phyloP scores from a whole-genome alignment of 2,113 vertebrate species.

The Carollia perspicillata region DNA sequence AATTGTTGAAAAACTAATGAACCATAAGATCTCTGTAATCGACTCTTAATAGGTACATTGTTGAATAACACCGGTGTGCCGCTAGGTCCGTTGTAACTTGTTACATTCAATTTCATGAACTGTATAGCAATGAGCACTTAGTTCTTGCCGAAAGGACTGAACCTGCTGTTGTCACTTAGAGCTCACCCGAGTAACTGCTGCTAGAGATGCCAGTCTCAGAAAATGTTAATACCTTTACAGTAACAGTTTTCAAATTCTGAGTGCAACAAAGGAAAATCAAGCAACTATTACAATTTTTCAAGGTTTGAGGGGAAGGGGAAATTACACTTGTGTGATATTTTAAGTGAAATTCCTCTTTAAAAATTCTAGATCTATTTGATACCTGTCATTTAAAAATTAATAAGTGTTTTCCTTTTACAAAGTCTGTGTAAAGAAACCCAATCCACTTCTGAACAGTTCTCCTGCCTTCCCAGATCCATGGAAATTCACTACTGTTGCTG shows the following conservation, averaged over 20 bases:
- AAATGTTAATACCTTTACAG: conserved; percentile 32
- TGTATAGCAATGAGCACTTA: neutral
- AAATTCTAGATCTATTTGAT: conserved; percentile 53
- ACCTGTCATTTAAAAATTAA: conserved; percentile 68
- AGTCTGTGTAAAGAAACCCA: conserved; percentile 69
- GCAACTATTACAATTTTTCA: conserved; percentile 2
- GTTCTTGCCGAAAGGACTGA: neutral
- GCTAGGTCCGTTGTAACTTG: neutral
- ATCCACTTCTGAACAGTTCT: conserved; percentile 58
- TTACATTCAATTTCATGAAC: neutral
- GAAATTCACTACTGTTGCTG: conserved; percentile 77
- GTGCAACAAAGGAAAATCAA: conserved; percentile 43
- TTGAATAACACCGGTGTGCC: neutral
- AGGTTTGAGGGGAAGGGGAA: neutral
- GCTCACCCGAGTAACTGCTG: neutral
- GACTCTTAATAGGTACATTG: conserved; percentile 1
- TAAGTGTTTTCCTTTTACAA: conserved; percentile 63
- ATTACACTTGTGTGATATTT: neutral
- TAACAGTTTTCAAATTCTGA: conserved; percentile 45
- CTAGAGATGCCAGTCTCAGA: neutral
- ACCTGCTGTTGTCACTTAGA: neutral
- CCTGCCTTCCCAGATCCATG: conserved; percentile 65
- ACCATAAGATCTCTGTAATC: neutral
- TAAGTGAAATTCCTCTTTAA: conserved; percentile 47
- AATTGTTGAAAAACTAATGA: conserved; percentile 6